Percentiles rank a stretch among this genome's conserved stretches.
Evolutionary conservation across 2,797 vertebrate species (phyloP).

Genomic region (Acestrorhynchus altus): DNA sequence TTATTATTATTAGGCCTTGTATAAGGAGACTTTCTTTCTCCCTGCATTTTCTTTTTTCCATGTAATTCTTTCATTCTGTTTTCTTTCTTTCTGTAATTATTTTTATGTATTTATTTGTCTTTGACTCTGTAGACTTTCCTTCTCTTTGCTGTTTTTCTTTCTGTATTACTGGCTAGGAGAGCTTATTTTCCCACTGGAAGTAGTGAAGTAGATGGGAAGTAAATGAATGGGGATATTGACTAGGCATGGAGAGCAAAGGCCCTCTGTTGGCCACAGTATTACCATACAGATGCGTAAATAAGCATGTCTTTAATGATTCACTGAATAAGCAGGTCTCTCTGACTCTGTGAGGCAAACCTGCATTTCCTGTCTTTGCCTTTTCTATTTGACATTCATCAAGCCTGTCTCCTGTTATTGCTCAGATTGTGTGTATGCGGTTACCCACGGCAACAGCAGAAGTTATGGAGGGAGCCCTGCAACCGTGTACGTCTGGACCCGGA

Average conservation of each 20-base stretch:
- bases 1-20: too few relatives aligned
- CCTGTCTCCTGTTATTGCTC: neutral
- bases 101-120: too few relatives aligned
- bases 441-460: constrained; percentile 93
- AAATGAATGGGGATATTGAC: constrained; percentile 40
- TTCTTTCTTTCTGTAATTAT: neutral
- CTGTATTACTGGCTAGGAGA: neutral
- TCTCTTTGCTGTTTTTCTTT: neutral
- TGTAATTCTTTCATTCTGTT: neutral
- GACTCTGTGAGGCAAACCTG: neutral
- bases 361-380: neutral
- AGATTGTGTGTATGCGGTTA: constrained; percentile 98
- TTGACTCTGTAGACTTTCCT: neutral
- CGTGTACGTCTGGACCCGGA: constrained; percentile 93
- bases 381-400: constrained; percentile 3
- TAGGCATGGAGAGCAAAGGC: constrained; percentile 5
- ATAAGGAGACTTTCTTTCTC: too few relatives aligned
- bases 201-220: neutral
- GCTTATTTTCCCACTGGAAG: neutral
- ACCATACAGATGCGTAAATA: constrained; percentile 29
- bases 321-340: neutral
- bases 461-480: constrained; percentile 91
- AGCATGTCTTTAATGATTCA: constrained; percentile 34
- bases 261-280: constrained; percentile 12
- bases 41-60: too few relatives aligned